Evolutionary conservation across 2,113 vertebrate species (phyloP), one percentile per base, ranked within the genome.

Genomic region (Megalops atlanticus): DNA sequence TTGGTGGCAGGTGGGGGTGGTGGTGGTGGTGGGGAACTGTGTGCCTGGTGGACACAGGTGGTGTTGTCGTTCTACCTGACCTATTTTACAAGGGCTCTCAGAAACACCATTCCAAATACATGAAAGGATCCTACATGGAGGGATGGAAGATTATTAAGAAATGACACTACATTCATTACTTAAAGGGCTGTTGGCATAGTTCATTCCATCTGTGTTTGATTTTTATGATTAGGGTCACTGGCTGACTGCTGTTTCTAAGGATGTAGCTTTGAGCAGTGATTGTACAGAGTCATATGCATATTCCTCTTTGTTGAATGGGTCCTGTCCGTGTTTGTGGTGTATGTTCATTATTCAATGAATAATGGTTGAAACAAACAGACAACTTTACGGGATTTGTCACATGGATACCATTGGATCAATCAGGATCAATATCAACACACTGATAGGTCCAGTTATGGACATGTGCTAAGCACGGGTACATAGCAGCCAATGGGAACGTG

Each of bases 61-160:
- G 27, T 74, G 11, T n/a, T 31, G 39, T 27, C n/a, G 68, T 41
- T 45, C 35, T 54, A 31, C 21, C 41, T 79, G 77, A 45, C 77
- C 79, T 74, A 54, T 24, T 73, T 80, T 27, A 38, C 70, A 14
- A 2, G 7, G 35, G 2, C 79, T 72, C 69, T 69, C 24, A 8
- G 38, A 73, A 33, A 18, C 16, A 47, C 39, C n/a, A 36, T 40
- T 73, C 31, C 40, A 74, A 73, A 80, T 73, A 74, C 47, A 70
- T 39, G 69, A 52, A 79, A n/a, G 68, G 43, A 45, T 45, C 14
- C 43, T 45, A 45, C 14, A 45, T 45, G 43, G 7, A 45, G 43
- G 43, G 14, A 45, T 14, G n/a, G n/a, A n/a, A 45, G 43, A 31
- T 31, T 31, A 24, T 64, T 64, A 0, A 5, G 24, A 64, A 31